Conservation (phyloP, 2,888 invertebrate species). For the Hesperia comma region DNA sequence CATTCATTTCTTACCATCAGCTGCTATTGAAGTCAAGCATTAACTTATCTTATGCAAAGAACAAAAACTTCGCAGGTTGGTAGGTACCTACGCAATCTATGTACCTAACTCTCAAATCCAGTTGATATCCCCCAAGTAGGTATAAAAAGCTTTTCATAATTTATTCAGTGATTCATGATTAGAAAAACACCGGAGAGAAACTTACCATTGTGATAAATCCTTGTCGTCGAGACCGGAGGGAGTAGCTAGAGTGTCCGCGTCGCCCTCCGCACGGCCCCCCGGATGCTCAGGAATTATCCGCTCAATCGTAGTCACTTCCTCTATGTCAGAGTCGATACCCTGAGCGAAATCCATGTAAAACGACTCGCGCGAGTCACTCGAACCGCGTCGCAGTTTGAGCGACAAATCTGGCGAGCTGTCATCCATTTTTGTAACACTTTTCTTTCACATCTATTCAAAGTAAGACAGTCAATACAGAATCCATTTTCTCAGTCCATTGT, state of each 20-base stretch:
- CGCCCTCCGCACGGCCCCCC: conserved; percentile 73
- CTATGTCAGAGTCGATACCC: conserved; percentile 95
- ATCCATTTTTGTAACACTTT: conserved; percentile 69
- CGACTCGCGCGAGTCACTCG: conserved; percentile 93
- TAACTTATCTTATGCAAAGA: too few relatives aligned
- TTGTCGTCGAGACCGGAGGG: conserved; percentile 81
- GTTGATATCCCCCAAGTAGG: not conserved
- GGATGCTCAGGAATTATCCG: conserved; percentile 82
- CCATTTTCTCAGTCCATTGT: conserved; percentile 55
- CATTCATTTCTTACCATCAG: too few relatives aligned
- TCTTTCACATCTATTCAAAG: conserved; percentile 48
- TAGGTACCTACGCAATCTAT: too few relatives aligned
- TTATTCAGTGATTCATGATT: not conserved
- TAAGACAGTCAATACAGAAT: conserved; percentile 46
- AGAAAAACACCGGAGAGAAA: conserved; percentile 27
- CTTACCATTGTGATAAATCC: conserved; percentile 78
- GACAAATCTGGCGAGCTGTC: conserved; percentile 95
- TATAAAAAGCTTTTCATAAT: not conserved
- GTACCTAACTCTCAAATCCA: not conserved
- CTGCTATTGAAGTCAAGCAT: too few relatives aligned
- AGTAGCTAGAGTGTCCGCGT: conserved; percentile 77
- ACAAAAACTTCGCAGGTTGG: too few relatives aligned
- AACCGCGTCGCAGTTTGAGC: conserved; percentile 92
- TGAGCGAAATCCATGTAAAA: conserved; percentile 96
- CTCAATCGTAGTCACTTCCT: conserved; percentile 90